phyloP scores from a whole-genome alignment of 2,888 invertebrate species.

The Cephus runcator region DNA sequence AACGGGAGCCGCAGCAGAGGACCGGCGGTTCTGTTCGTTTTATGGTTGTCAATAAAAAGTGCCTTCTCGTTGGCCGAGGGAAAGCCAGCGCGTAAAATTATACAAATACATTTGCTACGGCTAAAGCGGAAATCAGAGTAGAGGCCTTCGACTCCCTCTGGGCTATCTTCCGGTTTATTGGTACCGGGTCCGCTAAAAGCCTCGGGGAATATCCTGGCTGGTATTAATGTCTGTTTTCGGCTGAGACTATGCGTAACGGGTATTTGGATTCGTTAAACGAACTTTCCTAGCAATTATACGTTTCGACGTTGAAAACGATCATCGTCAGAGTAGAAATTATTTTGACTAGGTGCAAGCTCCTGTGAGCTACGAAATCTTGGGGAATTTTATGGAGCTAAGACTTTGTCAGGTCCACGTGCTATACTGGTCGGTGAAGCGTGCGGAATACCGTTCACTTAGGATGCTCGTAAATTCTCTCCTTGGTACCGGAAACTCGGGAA shows the following conservation, averaged over 20 bases:
- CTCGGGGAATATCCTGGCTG: neutral
- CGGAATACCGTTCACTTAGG: neutral
- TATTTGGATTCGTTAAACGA: neutral
- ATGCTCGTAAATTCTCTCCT: neutral
- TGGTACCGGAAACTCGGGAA: neutral
- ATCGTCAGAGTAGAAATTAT: neutral
- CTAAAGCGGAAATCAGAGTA: neutral
- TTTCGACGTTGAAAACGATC: neutral
- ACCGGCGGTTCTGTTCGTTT: neutral
- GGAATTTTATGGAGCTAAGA: neutral
- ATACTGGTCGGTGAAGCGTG: neutral
- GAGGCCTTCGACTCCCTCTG: neutral
- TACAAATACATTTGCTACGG: neutral
- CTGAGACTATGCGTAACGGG: neutral
- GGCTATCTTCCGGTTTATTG: neutral
- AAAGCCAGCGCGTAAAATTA: neutral
- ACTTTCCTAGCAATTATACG: neutral
- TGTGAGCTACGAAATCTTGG: neutral
- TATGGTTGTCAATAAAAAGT: conserved; percentile 1
- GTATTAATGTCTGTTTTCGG: neutral
- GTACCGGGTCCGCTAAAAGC: neutral
- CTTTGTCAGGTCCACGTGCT: neutral
- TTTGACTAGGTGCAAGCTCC: neutral
- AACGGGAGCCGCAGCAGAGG: neutral
- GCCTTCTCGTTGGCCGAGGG: neutral